Percentiles rank a stretch among this genome's conserved stretches.
phyloP scores from a whole-genome alignment of 1,140 invertebrate genomes.

The Drosophila paulistorum region DNA sequence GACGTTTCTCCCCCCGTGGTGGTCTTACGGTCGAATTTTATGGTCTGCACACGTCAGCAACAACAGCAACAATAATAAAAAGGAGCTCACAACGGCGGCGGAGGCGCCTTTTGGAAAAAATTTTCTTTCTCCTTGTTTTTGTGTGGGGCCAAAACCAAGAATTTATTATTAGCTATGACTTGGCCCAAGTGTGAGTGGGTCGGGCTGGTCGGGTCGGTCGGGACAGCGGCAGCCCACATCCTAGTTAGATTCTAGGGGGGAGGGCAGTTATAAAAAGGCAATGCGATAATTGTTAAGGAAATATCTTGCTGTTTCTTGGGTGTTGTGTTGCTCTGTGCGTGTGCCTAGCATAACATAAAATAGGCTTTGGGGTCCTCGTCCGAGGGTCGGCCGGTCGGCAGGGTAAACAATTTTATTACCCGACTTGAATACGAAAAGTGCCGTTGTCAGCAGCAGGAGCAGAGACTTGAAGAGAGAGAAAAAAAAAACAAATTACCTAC shows the following conservation, averaged over 20 bases:
- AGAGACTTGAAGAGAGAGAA: constrained; percentile 14
- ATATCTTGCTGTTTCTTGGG: constrained; percentile 22
- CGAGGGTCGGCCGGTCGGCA: constrained; percentile 13
- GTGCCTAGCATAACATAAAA: constrained; percentile 63
- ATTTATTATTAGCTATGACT: constrained; percentile 62
- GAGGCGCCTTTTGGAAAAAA: constrained; percentile 21
- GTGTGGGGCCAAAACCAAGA: constrained; percentile 23
- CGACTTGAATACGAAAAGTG: constrained; percentile 55
- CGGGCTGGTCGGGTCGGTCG: background rate
- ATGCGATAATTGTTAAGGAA: constrained; percentile 67
- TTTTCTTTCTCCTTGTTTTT: background rate
- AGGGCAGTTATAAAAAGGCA: constrained; percentile 45
- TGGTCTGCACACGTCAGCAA: constrained; percentile 70
- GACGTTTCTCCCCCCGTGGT: background rate
- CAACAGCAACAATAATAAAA: constrained; percentile 26
- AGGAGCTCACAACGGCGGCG: background rate
- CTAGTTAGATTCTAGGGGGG: constrained; percentile 6
- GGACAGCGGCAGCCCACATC: constrained; percentile 17
- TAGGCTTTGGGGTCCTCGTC: constrained; percentile 23
- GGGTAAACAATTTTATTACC: constrained; percentile 63
- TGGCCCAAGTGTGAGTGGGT: background rate
- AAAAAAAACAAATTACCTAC: constrained; percentile 40
- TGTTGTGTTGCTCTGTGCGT: constrained; percentile 31
- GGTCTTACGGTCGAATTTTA: constrained; percentile 52
- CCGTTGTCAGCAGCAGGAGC: constrained; percentile 67